These are phyloP conservation scores for Lytechinus variegatus DNA, from an alignment of 35 echinoderm and acorn worm genomes.

Conservation along the genomic window DNA sequence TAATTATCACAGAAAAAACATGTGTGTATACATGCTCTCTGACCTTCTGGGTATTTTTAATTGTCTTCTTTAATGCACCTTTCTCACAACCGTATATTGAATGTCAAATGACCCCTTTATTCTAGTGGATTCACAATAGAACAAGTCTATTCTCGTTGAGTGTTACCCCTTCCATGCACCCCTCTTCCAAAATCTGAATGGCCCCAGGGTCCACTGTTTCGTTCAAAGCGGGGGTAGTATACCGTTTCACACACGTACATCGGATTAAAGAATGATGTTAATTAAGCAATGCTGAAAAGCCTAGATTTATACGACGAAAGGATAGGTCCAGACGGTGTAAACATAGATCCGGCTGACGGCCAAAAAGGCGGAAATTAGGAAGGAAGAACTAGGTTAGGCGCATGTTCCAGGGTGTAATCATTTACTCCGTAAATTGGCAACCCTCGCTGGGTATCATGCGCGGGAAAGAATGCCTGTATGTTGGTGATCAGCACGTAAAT, in stretches of 20 bases:
- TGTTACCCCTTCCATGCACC: too few species aligned
- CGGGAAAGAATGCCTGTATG: neutral
- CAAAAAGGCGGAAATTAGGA: neutral
- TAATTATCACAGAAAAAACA: too few species aligned
- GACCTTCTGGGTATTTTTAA: too few species aligned
- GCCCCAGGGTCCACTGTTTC: neutral
- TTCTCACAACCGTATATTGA: too few species aligned
- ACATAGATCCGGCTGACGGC: neutral
- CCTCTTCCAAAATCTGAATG: too few species aligned
- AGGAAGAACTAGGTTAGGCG: neutral
- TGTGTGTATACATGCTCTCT: too few species aligned
- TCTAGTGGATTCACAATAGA: too few species aligned
- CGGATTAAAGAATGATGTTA: neutral
- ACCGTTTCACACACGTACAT: neutral
- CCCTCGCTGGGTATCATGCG: neutral
- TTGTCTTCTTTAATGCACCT: too few species aligned
- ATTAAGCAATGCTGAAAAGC: neutral
- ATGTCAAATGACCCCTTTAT: too few species aligned
- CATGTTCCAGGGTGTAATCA: neutral
- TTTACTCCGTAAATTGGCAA: conserved; percentile 6
- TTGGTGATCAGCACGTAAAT: conserved; percentile 9
- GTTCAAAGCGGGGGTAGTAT: neutral
- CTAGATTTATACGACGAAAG: neutral
- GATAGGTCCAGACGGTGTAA: neutral
- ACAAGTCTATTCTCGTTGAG: too few species aligned